Evolutionary conservation across 1,140 invertebrate species (phyloP), one percentile per base, ranked within the genome.

Genomic region (Drosophila sulfurigaster): DNA sequence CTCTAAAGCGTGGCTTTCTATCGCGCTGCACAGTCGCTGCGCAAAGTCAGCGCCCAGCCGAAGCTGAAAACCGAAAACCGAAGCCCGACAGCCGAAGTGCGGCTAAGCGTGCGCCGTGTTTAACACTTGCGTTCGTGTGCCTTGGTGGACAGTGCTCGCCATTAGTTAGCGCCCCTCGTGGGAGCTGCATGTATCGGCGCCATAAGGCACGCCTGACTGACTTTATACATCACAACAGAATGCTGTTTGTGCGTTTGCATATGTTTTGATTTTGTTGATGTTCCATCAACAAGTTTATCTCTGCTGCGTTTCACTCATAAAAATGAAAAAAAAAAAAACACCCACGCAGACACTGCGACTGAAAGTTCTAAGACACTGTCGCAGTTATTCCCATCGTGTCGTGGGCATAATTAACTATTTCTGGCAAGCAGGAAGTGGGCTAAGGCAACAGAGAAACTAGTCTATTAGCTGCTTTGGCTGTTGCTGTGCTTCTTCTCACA

Each of bases 1-100:
- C 77, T 75, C 81, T 52, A 85, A 89, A 88, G 78, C 85, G 78
- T 81, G 85, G 85, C 85, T 88, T 89, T 88, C 81, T 79, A 89
- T 75, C 51, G 35, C 35, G 35, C 35, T 38, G 70, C 76, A 83
- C 83, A 88, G 73, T 88, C 69, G 69, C 80, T 83, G 78, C 77
- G 69, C 66, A 66, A 82, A 87, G 83, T 87, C 45, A 69, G 83
- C 72, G 73, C 58, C 69, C 69, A 38, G 68, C 7, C 16, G 46
- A 11, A 48, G 25, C 46, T 48, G 60, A 63, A 28, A 10, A 43
- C 15, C 11, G 7, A 25, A 2, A 60, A 28, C 58, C 58, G 58
- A 62, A 48, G 5, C 25, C 4, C 25, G 54, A 38, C 6, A 8
- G 2, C 35, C 35, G 10, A 7, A 38, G 7, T 38, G 30, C 30